These are phyloP conservation scores for Excalfactoria chinensis DNA, from an alignment of 2,113 vertebrate species.

Conservation along the genomic window DNA sequence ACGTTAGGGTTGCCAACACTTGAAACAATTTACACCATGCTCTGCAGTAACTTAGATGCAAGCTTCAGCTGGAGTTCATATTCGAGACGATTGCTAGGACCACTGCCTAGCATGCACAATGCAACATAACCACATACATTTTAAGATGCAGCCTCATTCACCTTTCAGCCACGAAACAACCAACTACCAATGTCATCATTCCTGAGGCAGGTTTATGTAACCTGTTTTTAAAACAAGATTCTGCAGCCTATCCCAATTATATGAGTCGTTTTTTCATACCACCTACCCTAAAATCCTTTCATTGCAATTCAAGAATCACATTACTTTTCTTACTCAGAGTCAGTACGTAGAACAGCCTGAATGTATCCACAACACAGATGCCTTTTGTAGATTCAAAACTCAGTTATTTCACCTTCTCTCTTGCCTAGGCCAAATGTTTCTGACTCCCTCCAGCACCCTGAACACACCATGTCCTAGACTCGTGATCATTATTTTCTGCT, in stretches of 20 bases:
- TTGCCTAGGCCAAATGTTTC: background rate
- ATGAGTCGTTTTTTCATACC: background rate
- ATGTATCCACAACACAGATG: background rate
- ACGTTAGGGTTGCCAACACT: rapidly evolving
- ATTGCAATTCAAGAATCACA: background rate
- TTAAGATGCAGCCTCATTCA: background rate
- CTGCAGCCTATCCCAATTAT: background rate
- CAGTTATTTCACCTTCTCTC: background rate
- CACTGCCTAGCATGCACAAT: background rate
- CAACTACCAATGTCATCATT: background rate
- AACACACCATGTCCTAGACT: background rate
- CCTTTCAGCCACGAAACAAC: background rate
- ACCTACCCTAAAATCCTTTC: background rate
- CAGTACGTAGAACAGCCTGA: rapidly evolving
- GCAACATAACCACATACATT: background rate
- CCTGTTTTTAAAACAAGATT: background rate
- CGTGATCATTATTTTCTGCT: background rate
- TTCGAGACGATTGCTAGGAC: background rate
- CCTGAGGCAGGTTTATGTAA: background rate
- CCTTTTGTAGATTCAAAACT: background rate
- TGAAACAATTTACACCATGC: background rate
- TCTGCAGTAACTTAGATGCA: background rate
- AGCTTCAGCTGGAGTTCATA: background rate
- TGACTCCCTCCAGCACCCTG: background rate
- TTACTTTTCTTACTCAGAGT: background rate